Conservation (phyloP, 1,140 invertebrate genomes). For the Bombus affinis region DNA sequence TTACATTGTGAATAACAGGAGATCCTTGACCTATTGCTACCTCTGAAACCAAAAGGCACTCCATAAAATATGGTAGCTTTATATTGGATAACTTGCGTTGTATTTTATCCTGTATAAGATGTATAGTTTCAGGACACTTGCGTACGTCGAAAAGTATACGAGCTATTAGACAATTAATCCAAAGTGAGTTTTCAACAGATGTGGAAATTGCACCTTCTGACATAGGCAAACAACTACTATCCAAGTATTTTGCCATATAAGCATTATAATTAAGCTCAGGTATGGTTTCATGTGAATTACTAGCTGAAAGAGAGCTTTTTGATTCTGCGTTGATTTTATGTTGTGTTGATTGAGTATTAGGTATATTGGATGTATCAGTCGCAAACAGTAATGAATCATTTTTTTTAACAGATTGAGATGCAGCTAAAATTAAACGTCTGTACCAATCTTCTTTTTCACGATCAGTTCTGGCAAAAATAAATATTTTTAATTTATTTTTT, state of each 20-base stretch:
- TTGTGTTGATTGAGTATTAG: background rate
- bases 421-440: constrained; percentile 76
- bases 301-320: constrained; percentile 68
- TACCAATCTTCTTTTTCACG: constrained; percentile 95
- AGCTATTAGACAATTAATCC: constrained; percentile 90
- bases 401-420: constrained; percentile 65
- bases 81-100: constrained; percentile 94
- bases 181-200: constrained; percentile 80
- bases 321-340: constrained; percentile 62
- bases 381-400: constrained; percentile 67
- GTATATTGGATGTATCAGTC: constrained; percentile 64
- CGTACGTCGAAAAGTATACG: constrained; percentile 91
- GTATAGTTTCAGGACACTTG: constrained; percentile 85
- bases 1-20: constrained; percentile 89
- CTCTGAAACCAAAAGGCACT: constrained; percentile 90
- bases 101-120: constrained; percentile 88
- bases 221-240: constrained; percentile 61
- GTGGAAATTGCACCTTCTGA: constrained; percentile 30
- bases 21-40: constrained; percentile 89
- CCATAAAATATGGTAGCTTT: constrained; percentile 94
- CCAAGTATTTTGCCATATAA: constrained; percentile 78
- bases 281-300: constrained; percentile 59
- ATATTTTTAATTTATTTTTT: constrained; percentile 68
- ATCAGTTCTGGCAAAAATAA: constrained; percentile 90
- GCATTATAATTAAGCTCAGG: constrained; percentile 74